Evolutionary conservation across 2,797 vertebrate genomes (phyloP).

Genomic region (Hafferia zeledoni): DNA sequence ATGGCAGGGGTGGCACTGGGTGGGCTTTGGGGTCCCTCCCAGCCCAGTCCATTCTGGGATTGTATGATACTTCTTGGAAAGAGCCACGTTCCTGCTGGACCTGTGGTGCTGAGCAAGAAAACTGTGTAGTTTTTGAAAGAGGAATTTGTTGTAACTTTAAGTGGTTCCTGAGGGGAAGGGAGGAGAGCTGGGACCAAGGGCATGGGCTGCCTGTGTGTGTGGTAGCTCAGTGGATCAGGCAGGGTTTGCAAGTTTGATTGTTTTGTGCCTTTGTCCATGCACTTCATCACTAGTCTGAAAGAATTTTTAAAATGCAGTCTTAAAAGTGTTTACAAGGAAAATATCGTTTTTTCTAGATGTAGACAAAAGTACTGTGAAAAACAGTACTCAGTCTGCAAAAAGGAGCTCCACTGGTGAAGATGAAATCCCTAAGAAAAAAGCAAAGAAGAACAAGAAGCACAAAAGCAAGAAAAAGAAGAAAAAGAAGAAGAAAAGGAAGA

Average conservation of each 20-base stretch:
- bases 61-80: background rate
- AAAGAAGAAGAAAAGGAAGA: constrained; percentile 85
- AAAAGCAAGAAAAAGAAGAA: constrained; percentile 91
- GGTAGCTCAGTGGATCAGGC: background rate
- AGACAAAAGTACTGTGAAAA: constrained; percentile 77
- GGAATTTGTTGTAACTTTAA: background rate
- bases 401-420: constrained; percentile 81
- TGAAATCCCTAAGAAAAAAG: constrained; percentile 84
- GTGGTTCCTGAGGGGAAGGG: background rate
- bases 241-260: background rate
- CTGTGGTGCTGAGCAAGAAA: background rate
- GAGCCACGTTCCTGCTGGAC: background rate
- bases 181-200: background rate
- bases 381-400: constrained; percentile 75
- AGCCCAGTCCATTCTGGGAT: background rate
- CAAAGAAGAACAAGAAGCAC: constrained; percentile 94
- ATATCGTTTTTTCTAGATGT: constrained; percentile 73
- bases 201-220: background rate
- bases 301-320: background rate
- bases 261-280: background rate
- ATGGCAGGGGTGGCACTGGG: background rate
- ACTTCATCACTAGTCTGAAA: background rate
- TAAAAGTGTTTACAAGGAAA: constrained; percentile 16
- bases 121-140: background rate
- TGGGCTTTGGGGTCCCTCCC: fast-evolving